These are phyloP conservation scores for Nineta flava DNA, from an alignment of 2,888 invertebrate species.

Conservation along the genomic window DNA sequence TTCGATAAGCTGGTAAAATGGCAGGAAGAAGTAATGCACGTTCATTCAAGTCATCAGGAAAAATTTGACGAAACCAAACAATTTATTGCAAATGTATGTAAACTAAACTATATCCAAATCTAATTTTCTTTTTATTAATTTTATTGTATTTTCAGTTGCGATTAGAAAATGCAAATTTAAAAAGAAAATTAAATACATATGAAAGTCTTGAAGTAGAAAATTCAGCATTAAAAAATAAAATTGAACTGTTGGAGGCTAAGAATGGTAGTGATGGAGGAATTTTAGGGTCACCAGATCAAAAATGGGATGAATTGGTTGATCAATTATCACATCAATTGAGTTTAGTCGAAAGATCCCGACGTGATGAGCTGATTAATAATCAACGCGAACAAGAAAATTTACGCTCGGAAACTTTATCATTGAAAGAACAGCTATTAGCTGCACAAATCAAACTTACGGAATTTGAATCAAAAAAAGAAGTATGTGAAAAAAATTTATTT, in stretches of 20 bases:
- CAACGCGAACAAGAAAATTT: conserved; percentile 9
- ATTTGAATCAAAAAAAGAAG: conserved; percentile 28
- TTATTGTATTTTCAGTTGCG: conserved; percentile 14
- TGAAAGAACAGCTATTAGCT: conserved; percentile 27
- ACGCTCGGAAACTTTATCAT: conserved; percentile 10
- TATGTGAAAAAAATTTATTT: background rate
- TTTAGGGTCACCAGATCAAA: conserved; percentile 9
- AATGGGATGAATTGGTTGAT: conserved; percentile 12
- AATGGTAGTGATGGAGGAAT: background rate
- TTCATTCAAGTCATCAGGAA: conserved; percentile 42
- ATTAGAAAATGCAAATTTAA: conserved; percentile 13
- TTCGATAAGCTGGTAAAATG: conserved; percentile 41
- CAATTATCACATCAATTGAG: conserved; percentile 15
- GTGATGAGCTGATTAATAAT: conserved; percentile 11
- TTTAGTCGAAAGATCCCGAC: conserved; percentile 13
- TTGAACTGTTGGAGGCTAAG: conserved; percentile 2
- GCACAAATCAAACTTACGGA: conserved; percentile 34
- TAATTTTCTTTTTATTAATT: conserved; percentile 14
- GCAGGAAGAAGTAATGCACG: conserved; percentile 46
- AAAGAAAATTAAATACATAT: conserved; percentile 8
- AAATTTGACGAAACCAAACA: conserved; percentile 50
- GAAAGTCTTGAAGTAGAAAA: conserved; percentile 11
- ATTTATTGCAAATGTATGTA: conserved; percentile 35
- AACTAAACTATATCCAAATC: conserved; percentile 11
- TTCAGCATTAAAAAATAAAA: conserved; percentile 8